A percentile compares a stretch with the other conserved stretches of the same genome.
Evolutionary conservation across 2,888 invertebrate species (phyloP).

Genomic region (Acleris emargana): DNA sequence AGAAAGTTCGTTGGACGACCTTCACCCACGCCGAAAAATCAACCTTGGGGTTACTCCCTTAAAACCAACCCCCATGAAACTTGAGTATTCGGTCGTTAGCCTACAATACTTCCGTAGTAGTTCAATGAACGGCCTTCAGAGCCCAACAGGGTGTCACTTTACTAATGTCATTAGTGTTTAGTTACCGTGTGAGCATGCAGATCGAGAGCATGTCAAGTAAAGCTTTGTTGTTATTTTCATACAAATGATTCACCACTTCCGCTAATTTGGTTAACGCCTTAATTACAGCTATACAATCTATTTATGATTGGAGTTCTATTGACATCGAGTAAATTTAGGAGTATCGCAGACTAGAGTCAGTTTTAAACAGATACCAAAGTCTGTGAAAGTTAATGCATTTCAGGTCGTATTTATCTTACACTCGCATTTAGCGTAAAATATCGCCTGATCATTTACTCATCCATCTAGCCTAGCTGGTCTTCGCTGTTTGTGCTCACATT

Average conservation of each 20-base stretch:
- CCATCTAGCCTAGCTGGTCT: conserved; percentile 20
- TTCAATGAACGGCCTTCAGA: conserved; percentile 67
- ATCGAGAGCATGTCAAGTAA: conserved; percentile 21
- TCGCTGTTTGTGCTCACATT: conserved; percentile 38
- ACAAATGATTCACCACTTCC: background rate
- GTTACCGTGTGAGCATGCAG: conserved; percentile 45
- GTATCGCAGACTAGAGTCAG: background rate
- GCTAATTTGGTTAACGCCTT: background rate
- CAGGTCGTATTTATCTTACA: background rate
- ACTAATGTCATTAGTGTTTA: conserved; percentile 57
- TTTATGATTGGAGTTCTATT: too few relatives aligned
- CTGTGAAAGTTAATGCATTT: background rate
- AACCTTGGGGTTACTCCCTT: conserved; percentile 58
- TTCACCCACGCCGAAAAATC: conserved; percentile 47
- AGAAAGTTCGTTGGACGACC: conserved; percentile 67
- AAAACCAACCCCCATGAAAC: conserved; percentile 22
- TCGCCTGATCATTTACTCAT: conserved; percentile 25
- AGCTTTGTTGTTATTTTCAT: too few relatives aligned
- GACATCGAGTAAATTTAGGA: too few relatives aligned
- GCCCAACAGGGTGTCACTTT: conserved; percentile 54
- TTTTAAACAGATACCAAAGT: background rate
- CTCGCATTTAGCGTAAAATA: conserved; percentile 30
- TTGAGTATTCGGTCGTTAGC: conserved; percentile 41
- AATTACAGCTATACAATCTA: background rate
- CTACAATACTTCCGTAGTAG: conserved; percentile 48